These are phyloP conservation scores for Onychomys torridus DNA, from an alignment of 2,797 vertebrate genomes.

Conservation along the genomic window DNA sequence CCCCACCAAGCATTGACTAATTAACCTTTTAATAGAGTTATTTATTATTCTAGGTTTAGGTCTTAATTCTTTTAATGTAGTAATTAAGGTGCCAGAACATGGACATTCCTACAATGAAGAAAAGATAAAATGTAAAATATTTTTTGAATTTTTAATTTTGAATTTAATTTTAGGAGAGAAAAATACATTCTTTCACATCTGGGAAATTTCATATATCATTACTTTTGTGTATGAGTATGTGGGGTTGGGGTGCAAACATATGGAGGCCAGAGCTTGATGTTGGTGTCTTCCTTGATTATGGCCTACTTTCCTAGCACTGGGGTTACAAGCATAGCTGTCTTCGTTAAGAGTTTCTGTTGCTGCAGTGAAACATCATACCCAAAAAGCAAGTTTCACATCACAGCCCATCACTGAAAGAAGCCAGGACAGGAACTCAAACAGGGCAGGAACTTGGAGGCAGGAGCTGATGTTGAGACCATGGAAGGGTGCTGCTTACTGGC, in stretches of 20 bases:
- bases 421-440: not conserved
- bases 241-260: no score
- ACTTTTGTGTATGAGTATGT: not conserved
- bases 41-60: not conserved
- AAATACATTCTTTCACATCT: not conserved
- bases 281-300: not conserved
- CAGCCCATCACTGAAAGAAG: not conserved
- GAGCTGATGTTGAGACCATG: not conserved
- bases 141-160: conserved; percentile 32
- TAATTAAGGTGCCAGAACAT: not conserved
- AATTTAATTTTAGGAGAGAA: conserved; percentile 49
- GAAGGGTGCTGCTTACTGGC: not conserved
- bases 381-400: not conserved
- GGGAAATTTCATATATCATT: not conserved
- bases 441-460: not conserved
- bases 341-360: not conserved
- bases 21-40: not conserved
- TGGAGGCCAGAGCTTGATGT: not conserved
- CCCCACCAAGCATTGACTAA: not conserved
- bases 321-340: not conserved
- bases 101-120: not conserved
- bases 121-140: not conserved
- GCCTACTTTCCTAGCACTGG: not conserved
- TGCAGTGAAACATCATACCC: no score
- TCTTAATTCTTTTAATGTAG: conserved; percentile 27